These are phyloP conservation scores for Branchellion lobata DNA, from an alignment of 2,888 invertebrate genomes.

Conservation along the genomic window DNA sequence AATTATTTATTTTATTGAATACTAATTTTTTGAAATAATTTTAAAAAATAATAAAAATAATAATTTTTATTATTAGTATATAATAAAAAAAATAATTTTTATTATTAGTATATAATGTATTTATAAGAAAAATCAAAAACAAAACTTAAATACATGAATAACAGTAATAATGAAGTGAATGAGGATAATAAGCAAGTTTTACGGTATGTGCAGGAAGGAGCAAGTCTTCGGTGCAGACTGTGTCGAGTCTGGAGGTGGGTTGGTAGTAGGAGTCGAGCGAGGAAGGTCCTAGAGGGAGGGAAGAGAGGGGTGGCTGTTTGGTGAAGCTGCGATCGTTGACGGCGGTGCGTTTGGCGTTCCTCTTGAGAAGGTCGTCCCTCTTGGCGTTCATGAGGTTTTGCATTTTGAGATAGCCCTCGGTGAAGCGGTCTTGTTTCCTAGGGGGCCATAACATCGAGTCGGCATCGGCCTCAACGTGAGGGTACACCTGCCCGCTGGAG, in stretches of 20 bases:
- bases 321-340: not conserved
- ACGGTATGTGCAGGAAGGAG: not conserved
- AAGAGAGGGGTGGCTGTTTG: not conserved
- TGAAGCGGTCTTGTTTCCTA: not conserved
- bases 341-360: too few relatives aligned
- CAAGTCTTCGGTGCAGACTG: not conserved
- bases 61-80: too few relatives aligned
- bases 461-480: not conserved
- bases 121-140: too few relatives aligned
- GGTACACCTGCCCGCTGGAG: not conserved
- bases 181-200: too few relatives aligned
- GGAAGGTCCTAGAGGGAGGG: not conserved
- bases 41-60: too few relatives aligned
- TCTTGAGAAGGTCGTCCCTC: not conserved
- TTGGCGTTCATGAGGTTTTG: not conserved
- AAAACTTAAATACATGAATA: too few relatives aligned
- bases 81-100: too few relatives aligned
- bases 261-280: not conserved
- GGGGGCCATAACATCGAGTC: not conserved
- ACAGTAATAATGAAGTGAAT: too few relatives aligned
- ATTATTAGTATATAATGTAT: too few relatives aligned
- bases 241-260: too few relatives aligned
- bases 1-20: too few relatives aligned
- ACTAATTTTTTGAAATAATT: too few relatives aligned
- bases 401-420: constrained; percentile 6